Percentiles rank a stretch among this genome's conserved stretches.
These are phyloP conservation scores for Hypanus sabinus DNA, from an alignment of 2,113 vertebrate genomes.

Conservation along the genomic window DNA sequence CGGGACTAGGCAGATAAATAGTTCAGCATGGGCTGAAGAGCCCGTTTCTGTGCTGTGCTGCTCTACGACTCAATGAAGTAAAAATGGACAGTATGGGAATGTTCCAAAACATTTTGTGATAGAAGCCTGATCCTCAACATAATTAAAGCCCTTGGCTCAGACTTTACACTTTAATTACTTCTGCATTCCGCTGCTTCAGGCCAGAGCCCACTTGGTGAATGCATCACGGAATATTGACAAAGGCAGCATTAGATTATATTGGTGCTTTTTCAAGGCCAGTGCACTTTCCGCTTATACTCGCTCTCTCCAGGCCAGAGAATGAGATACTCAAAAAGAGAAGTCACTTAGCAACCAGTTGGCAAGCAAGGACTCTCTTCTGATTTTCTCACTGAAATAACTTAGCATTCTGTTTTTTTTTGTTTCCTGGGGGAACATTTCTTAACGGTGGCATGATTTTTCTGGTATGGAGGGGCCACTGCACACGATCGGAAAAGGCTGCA, in stretches of 20 bases:
- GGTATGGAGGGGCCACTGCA: no score
- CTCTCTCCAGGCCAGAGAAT: background rate
- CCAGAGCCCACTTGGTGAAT: background rate
- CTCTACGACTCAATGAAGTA: background rate
- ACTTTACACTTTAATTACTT: background rate
- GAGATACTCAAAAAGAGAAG: background rate
- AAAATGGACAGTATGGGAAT: background rate
- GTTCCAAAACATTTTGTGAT: background rate
- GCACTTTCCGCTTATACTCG: background rate
- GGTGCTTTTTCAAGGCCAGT: background rate
- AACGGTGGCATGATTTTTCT: no score
- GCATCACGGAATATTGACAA: background rate
- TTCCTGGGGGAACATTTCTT: background rate
- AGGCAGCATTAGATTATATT: background rate
- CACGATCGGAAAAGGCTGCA: no score
- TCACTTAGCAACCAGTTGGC: background rate
- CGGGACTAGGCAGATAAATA: no score
- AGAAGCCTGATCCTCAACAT: background rate
- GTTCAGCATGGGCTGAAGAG: no score
- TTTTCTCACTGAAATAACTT: background rate
- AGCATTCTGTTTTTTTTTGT: background rate
- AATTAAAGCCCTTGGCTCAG: background rate
- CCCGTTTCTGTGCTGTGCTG: no score
- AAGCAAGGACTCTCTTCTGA: background rate
- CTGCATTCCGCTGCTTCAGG: background rate